Evolutionary conservation across 2,888 invertebrate species (phyloP), one percentile per base, ranked within the genome.

Genomic region (Colostygia pectinataria): DNA sequence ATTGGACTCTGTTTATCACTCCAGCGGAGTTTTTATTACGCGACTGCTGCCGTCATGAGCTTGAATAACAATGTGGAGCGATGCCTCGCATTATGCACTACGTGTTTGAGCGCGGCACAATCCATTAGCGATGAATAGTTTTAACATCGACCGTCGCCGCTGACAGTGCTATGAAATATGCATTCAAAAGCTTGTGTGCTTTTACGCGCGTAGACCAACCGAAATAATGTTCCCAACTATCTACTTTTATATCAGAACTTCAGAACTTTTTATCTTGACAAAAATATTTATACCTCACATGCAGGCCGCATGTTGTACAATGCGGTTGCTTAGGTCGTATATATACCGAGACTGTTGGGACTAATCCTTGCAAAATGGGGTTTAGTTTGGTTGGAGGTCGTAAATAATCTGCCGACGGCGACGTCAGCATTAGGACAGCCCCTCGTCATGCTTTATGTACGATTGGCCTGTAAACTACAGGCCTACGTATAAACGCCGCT

Each of bases 361-460:
- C 57, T 70, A 69, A 68, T 71, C 66, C 63, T 67, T 63, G 67
- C 65, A 61, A 58, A 60, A 65, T 63, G 59, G 67, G 62, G 57
- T 65, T 67, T 65, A 66, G 65, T 68, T 68, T 68, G 65, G 66
- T 68, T 68, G 65, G 66, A 62, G 69, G 65, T 71, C 75, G 74
- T 77, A 80, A 81, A 77, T 71, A 75, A 70, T 56, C 64, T 59
- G 63, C 53, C 57, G 63, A 56, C 64, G 63, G 52, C 57, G 63
- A 56, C 64, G 68, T 67, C 69, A 71, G 63, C 64, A 57, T 55
- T 57, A 59, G 62, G 52, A 51, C 58, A 63, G 65, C 55, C 68
- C 65, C 66, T 71, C 63, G 63, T 53, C 59, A 52, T 53, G 66
- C 59, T 42, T 77, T 76, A n/a, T n/a, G n/a, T n/a, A 73, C 65